Evolutionary conservation across 2,797 vertebrate genomes (phyloP), one percentile per base, ranked within the genome.

Genomic region (Leptoclinus maculatus): DNA sequence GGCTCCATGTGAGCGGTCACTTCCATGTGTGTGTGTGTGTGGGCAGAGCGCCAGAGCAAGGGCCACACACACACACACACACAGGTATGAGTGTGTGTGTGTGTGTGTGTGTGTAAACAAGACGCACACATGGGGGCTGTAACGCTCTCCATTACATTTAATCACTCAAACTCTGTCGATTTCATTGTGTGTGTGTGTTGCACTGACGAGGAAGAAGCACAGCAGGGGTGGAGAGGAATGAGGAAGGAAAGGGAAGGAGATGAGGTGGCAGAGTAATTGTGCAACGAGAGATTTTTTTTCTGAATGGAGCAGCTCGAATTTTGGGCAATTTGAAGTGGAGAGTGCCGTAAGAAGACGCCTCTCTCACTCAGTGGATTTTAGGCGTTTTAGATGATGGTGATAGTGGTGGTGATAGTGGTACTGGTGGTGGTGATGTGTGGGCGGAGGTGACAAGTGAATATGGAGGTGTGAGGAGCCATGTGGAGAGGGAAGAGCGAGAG

Each of bases 11-110:
- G 38, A 82, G 80, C 5, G 82, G 87, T 90, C 90, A 87, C 88
- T 90, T 86, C 82, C 83, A 90, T 83, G 88, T 70, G 43, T 56
- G 84, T 83, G 80, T 76, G 83, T 69, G 43, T 63, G 90, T 88
- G 91, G 12, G 13, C 84, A 62, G 17, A 25, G 2, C 0, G 79
- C 86, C 88, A 86, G 76, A 73, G 84, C 75, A 65, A 32, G 32
- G 32, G 32, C 32, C 71, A 79, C 69, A 81, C 74, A 83, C 25
- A 81, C 81, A 62, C 71, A 79, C 69, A 81, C 74, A 83, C 21
- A 78, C 25, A 74, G 34, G 54, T 29, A 45, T n/a, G 71, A 71
- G 51, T 66, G 74, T 80, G 63, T n/a, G 41, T 4, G 14, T 43
- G 41, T 43, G 41, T 41, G 39, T 41, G 56, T 75, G 75, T 82